A percentile compares a stretch with the other conserved stretches of the same genome.
These are phyloP conservation scores for Pentalonia nigronervosa DNA, from an alignment of 1,140 invertebrate genomes.

Conservation along the genomic window DNA sequence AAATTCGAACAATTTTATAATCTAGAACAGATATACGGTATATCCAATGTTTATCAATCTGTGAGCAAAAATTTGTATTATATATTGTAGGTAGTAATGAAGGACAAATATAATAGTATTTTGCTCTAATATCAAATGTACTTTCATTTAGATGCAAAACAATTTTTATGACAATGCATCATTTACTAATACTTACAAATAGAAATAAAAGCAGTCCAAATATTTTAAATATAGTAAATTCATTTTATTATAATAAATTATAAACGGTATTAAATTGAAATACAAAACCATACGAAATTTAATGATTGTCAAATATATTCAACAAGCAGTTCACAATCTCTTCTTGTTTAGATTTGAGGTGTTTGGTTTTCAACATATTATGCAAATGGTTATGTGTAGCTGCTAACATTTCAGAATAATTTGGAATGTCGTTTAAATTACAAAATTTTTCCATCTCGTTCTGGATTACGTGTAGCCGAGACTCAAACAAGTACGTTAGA, in stretches of 20 bases:
- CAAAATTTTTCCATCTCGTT: slow-evolving; percentile 38
- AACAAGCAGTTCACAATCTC: not conserved
- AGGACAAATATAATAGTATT: not conserved
- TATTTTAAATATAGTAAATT: not conserved
- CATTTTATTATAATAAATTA: not conserved
- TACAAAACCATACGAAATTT: not conserved
- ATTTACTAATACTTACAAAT: not conserved
- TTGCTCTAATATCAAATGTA: not conserved
- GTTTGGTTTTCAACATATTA: slow-evolving; percentile 19
- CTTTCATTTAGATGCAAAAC: not conserved
- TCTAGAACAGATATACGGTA: not conserved
- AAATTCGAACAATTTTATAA: no score
- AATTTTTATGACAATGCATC: no score
- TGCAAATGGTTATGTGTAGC: slow-evolving; percentile 9
- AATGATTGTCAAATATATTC: slow-evolving; percentile 6
- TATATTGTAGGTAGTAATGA: not conserved
- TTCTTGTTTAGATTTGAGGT: slow-evolving; percentile 28
- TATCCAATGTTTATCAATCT: not conserved
- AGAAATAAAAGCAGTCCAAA: not conserved
- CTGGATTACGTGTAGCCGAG: not conserved
- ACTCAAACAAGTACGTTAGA: slow-evolving; percentile 38
- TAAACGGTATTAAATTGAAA: no score
- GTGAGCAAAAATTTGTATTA: not conserved
- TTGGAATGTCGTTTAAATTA: slow-evolving; percentile 32
- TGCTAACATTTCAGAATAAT: slow-evolving; percentile 8